phyloP scores from a whole-genome alignment of 2,797 vertebrate species.

The Muraenolepis orangiensis region DNA sequence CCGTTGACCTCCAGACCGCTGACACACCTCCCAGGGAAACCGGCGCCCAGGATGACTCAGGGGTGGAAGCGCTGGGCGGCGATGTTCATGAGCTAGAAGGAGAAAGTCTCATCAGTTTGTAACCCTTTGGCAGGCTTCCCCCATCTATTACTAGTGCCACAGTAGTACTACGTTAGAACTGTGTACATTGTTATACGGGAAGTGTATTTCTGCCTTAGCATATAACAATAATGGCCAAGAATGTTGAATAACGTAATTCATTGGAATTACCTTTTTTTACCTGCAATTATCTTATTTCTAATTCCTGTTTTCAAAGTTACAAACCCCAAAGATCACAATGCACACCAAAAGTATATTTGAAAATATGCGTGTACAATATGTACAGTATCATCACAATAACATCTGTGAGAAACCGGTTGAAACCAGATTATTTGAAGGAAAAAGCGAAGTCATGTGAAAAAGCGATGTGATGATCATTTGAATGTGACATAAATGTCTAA shows the following conservation, averaged over 20 bases:
- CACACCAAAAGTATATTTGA: neutral
- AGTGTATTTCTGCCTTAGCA: neutral
- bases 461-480: neutral
- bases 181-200: neutral
- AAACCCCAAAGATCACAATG: neutral
- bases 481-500: no score
- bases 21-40: conserved; percentile 30
- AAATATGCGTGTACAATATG: neutral
- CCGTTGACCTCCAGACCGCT: no score
- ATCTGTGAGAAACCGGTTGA: neutral
- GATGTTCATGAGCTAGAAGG: conserved; percentile 18
- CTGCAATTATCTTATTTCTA: neutral
- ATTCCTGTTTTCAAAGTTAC: neutral
- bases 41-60: neutral
- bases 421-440: neutral
- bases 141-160: neutral
- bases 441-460: neutral
- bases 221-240: neutral
- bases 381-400: neutral
- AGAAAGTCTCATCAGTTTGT: conserved; percentile 60
- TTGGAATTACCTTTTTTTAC: no score
- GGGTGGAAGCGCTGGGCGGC: neutral
- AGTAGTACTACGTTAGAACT: neutral
- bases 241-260: neutral
- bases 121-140: conserved; percentile 10